phyloP scores from a whole-genome alignment of 2,888 invertebrate genomes.

The Cataglyphis altisquamis region DNA sequence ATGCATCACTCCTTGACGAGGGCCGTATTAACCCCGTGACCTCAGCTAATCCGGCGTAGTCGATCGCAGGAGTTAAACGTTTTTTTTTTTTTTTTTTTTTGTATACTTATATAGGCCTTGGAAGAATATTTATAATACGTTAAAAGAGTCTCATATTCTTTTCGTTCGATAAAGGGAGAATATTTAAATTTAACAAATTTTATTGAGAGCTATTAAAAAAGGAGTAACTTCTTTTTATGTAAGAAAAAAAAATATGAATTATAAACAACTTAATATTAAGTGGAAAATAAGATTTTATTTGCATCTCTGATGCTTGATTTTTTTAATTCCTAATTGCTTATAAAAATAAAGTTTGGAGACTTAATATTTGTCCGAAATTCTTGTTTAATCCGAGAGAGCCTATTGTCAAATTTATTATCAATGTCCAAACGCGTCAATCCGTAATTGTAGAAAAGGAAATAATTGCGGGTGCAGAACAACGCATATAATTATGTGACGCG shows the following conservation, averaged over 20 bases:
- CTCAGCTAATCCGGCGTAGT: not conserved
- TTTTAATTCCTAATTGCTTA: not conserved
- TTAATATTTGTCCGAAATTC: not conserved
- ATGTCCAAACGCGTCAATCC: not conserved
- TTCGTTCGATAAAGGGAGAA: not conserved
- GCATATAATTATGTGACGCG: conserved; percentile 7
- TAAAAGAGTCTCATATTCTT: not conserved
- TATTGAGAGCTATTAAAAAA: not conserved
- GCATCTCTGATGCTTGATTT: not conserved
- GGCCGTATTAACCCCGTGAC: conserved; percentile 1
- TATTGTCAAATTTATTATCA: not conserved
- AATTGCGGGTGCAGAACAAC: not conserved
- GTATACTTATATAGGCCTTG: not conserved
- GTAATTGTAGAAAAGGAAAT: conserved; percentile 13
- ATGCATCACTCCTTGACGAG: conserved; percentile 1
- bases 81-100: conserved; percentile 3
- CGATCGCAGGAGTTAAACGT: not conserved
- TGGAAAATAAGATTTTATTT: not conserved
- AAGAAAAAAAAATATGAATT: not conserved
- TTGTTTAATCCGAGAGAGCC: not conserved
- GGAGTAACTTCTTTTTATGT: not conserved
- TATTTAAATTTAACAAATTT: not conserved
- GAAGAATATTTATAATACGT: not conserved
- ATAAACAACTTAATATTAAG: not conserved
- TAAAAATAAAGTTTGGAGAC: not conserved